Conservation (phyloP, 1,140 invertebrate genomes). For the Conus ventricosus region DNA sequence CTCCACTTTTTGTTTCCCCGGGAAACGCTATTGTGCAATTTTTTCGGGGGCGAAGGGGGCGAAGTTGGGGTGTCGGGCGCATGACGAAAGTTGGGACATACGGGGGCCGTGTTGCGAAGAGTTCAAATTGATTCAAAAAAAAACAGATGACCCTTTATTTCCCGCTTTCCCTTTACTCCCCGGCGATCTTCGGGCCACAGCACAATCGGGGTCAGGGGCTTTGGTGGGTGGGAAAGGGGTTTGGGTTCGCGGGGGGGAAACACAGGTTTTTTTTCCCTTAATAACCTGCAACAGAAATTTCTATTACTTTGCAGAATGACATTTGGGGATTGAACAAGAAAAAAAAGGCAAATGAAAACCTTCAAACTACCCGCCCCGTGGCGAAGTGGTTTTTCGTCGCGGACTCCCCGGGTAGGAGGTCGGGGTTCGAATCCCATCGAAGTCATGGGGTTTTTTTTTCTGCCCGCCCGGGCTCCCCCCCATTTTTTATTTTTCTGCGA, state of each 20-base stretch:
- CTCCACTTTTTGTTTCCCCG: slow-evolving; percentile 72
- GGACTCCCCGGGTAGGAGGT: no score
- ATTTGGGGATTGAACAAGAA: no score
- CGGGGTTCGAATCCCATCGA: no score
- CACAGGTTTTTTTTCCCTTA: slow-evolving; percentile 90
- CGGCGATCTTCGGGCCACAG: slow-evolving; percentile 90
- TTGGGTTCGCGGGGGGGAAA: slow-evolving; percentile 93
- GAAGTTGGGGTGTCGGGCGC: slow-evolving; percentile 93
- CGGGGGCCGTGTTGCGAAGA: slow-evolving; percentile 91
- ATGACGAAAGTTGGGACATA: slow-evolving; percentile 95
- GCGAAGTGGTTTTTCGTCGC: no score
- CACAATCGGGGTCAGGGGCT: slow-evolving; percentile 95
- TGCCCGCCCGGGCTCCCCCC: no score
- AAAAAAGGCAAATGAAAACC: no score
- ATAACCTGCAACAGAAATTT: slow-evolving; percentile 86
- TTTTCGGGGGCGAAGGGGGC: slow-evolving; percentile 87
- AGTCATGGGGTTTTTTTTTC: no score
- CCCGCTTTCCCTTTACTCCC: slow-evolving; percentile 92
- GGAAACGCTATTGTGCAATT: slow-evolving; percentile 81
- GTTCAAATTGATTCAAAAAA: slow-evolving; percentile 93
- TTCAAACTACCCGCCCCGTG: no score
- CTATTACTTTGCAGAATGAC: no score
- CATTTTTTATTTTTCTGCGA: no score
- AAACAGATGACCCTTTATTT: slow-evolving; percentile 96
- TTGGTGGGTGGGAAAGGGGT: slow-evolving; percentile 88